Percentiles rank a stretch among this genome's conserved stretches.
phyloP scores from a whole-genome alignment of 2,797 vertebrate species.

The Varecia variegata region DNA sequence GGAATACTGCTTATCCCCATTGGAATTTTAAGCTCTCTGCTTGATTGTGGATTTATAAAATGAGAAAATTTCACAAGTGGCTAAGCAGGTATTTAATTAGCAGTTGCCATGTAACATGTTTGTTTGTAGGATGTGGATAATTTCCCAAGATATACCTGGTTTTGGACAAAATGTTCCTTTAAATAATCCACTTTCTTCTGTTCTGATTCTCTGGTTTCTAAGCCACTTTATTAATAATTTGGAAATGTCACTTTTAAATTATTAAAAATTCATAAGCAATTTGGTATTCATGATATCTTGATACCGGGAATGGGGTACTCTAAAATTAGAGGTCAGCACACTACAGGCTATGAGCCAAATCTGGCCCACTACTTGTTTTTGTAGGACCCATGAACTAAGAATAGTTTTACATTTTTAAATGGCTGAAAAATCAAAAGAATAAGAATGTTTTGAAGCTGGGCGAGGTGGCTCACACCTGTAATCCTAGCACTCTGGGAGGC shows the following conservation, averaged over 20 bases:
- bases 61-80: background rate
- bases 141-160: background rate
- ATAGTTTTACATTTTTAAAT: background rate
- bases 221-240: constrained; percentile 11
- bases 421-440: background rate
- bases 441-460: background rate
- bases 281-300: background rate
- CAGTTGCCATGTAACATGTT: background rate
- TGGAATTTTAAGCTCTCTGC: background rate
- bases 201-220: background rate
- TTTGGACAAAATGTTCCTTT: background rate
- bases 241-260: background rate
- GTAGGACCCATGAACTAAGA: background rate
- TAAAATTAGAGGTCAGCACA: background rate
- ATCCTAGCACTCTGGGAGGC: too few relatives aligned
- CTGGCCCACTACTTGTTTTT: background rate
- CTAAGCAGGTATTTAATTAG: background rate
- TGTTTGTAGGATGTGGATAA: background rate
- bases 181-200: background rate
- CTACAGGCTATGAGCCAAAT: background rate
- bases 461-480: too few relatives aligned
- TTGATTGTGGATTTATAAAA: background rate
- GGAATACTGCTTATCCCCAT: background rate
- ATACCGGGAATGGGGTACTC: background rate
- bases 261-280: background rate